phyloP scores from a whole-genome alignment of 2,113 vertebrate species.

The Pseudopipra pipra region DNA sequence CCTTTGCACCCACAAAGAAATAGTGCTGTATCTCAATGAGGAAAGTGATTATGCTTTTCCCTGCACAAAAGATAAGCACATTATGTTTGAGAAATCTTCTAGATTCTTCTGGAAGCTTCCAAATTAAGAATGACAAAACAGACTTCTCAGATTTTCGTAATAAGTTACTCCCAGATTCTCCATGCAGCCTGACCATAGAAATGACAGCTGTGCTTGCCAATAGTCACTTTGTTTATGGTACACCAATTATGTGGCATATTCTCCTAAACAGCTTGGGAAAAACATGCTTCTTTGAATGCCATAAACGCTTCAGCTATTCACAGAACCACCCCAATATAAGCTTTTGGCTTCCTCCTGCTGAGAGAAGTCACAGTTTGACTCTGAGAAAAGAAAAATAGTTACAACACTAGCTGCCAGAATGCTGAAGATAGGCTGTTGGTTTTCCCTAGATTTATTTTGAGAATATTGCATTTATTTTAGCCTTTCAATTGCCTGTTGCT shows the following conservation, averaged over 20 bases:
- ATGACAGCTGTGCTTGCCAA: not conserved
- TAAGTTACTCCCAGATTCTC: not conserved
- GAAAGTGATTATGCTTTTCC: not conserved
- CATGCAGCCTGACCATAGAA: not conserved
- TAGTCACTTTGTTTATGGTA: not conserved
- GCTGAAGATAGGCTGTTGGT: not conserved
- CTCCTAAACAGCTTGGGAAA: constrained; percentile 25
- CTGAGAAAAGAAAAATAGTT: constrained; percentile 27
- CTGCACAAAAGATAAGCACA: not conserved
- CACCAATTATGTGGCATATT: not conserved
- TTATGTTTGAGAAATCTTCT: not conserved
- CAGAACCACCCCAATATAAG: not conserved
- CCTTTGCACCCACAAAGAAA: not conserved
- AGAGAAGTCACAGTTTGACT: not conserved
- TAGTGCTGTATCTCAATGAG: not conserved
- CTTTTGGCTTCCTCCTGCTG: not conserved
- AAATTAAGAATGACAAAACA: not conserved
- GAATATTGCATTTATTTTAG: constrained; percentile 4
- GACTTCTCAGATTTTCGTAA: not conserved
- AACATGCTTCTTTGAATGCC: not conserved
- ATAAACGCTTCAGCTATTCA: not conserved
- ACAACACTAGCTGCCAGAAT: not conserved
- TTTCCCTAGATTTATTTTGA: constrained; percentile 13
- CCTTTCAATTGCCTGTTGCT: not conserved
- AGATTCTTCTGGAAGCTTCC: not conserved